These are phyloP conservation scores for Ophiodon elongatus DNA, from an alignment of 2,113 vertebrate genomes.

Conservation along the genomic window DNA sequence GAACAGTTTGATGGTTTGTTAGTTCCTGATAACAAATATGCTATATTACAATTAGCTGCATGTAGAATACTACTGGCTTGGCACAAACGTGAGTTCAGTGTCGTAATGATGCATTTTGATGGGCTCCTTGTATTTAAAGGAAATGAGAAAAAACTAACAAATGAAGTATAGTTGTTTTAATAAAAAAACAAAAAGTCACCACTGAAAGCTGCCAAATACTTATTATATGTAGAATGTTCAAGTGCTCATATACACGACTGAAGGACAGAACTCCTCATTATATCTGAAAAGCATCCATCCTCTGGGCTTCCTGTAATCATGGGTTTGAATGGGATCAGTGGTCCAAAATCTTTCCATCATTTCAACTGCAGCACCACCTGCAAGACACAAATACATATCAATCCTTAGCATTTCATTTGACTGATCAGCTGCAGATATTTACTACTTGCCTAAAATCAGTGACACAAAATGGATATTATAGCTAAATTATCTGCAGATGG, in stretches of 20 bases:
- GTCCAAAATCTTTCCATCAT: constrained; percentile 65
- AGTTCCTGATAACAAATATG: neutral
- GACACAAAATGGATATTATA: neutral
- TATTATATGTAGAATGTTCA: neutral
- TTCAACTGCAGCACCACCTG: constrained; percentile 93
- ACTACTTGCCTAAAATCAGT: neutral
- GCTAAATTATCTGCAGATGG: neutral
- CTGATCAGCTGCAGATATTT: neutral
- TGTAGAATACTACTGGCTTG: neutral
- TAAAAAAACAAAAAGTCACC: neutral
- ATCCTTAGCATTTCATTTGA: neutral
- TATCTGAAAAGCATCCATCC: neutral
- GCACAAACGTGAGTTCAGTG: neutral
- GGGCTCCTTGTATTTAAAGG: neutral
- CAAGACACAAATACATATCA: constrained; percentile 44
- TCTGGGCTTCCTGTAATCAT: neutral
- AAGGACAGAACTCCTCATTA: neutral
- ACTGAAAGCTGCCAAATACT: neutral
- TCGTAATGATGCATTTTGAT: neutral
- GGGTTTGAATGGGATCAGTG: neutral
- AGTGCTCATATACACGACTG: neutral
- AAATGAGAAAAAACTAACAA: neutral
- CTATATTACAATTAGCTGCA: neutral
- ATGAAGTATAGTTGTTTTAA: neutral
- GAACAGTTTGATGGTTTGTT: neutral